Percentiles rank a stretch among this genome's conserved stretches.
These are phyloP conservation scores for Hymenopus coronatus DNA, from an alignment of 2,888 invertebrate genomes.

Conservation along the genomic window DNA sequence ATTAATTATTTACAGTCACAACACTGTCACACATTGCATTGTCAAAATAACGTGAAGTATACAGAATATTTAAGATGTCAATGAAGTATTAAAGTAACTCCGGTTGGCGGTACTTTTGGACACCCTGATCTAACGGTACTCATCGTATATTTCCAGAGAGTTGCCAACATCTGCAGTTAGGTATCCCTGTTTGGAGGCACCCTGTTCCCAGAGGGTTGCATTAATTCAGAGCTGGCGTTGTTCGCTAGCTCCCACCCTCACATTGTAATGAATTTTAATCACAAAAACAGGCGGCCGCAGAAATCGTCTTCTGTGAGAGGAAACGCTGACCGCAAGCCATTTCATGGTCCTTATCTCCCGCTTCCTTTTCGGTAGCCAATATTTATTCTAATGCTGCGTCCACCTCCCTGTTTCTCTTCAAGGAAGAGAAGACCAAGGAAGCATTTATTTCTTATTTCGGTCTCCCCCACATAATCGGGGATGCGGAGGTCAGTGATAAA, in stretches of 20 bases:
- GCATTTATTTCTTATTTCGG: background rate
- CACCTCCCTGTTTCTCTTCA: background rate
- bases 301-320: no score
- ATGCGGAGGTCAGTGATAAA: background rate
- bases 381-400: conserved; percentile 15
- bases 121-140: no score
- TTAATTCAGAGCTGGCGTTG: background rate
- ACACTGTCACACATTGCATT: no score
- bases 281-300: background rate
- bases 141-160: no score
- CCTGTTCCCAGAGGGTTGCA: background rate
- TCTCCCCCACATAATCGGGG: background rate
- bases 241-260: background rate
- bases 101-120: no score
- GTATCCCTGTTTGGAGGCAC: background rate
- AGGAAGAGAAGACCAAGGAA: background rate
- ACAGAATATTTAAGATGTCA: no score
- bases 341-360: conserved; percentile 5
- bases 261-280: conserved; percentile 28
- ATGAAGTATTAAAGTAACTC: no score
- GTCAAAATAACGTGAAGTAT: no score
- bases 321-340: background rate
- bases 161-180: no score
- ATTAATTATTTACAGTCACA: no score
- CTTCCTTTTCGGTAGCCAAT: background rate